Base-by-base conservation (phyloP, 1,140 invertebrate genomes). In the Diachasmimorpha longicaudata region DNA sequence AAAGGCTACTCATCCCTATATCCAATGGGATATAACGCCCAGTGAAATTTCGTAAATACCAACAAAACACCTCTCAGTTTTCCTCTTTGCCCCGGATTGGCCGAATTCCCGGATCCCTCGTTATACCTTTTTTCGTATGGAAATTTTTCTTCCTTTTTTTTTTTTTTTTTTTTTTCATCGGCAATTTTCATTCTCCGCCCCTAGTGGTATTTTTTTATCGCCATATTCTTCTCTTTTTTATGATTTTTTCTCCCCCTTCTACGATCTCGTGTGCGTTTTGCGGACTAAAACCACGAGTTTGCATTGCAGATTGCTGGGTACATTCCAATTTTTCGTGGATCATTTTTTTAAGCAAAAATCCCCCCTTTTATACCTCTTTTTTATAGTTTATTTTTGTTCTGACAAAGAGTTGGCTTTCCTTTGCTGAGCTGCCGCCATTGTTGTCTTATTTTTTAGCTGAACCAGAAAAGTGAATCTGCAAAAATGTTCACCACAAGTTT, bases 281-380 rank as follows among this genome's bases (percentile, higher is more conserved):
- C 31, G 11, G n/a, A 39, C 66, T 16, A 16, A 39, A 68, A 36
- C 66, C 31, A 52, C 70, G 70, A 58, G 72, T 74, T 76, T 78
- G 74, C 74, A 78, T 70, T 76, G 77, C 74, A 78, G 75, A 78
- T 78, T 73, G 70, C 72, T 19, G n/a, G 63, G 39, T 74, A 74
- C 55, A 72, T 76, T 78, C 63, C 21, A 70, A 69, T 21, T 74
- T 78, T 78, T 19, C 48, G 10, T 5, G 25, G 37, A 58, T 39
- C 46, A 77, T 52, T 73, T 74, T 74, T 74, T 68, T 39, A n/a
- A 13, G 13, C 16, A 37, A 68, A 39, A 68, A 39, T 39, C 66
- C 25, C 5, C 36, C 36, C 0, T 68, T 25, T 23, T 63, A 63
- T 63, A 25, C 8, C 10, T 3, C 9, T 52, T 52, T 52, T 52